These are phyloP conservation scores for Yponomeuta cagnagella DNA, from an alignment of 2,888 invertebrate genomes.

Conservation along the genomic window DNA sequence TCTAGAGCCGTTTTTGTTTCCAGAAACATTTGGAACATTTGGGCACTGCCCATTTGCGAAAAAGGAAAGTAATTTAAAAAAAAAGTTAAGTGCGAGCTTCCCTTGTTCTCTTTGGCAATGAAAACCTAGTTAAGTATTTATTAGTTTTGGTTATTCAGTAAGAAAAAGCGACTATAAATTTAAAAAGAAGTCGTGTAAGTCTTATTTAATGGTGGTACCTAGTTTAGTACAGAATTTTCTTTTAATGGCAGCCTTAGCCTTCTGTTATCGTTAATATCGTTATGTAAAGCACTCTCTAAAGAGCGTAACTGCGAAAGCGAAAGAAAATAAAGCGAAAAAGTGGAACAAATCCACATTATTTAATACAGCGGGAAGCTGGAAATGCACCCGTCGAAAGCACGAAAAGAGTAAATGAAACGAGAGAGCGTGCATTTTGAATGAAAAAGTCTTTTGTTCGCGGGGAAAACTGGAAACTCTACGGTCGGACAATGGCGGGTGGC, in stretches of 20 bases:
- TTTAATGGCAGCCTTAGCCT: not conserved
- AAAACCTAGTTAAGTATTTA: too few relatives aligned
- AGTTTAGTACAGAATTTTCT: too few relatives aligned
- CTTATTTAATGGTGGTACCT: too few relatives aligned
- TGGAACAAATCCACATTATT: conserved; percentile 65
- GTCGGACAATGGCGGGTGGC: conserved; percentile 65
- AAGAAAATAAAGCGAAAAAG: conserved; percentile 44
- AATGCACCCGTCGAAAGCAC: conserved; percentile 67
- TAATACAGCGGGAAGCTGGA: conserved; percentile 66
- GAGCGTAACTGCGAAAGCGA: conserved; percentile 29
- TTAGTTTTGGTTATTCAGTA: too few relatives aligned
- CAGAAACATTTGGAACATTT: not conserved
- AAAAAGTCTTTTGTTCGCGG: conserved; percentile 71
- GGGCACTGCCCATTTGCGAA: not conserved
- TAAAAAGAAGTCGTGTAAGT: too few relatives aligned
- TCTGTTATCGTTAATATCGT: conserved; percentile 24
- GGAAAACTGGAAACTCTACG: conserved; percentile 52
- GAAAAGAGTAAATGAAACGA: conserved; percentile 74
- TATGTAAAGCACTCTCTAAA: conserved; percentile 27
- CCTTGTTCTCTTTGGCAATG: too few relatives aligned
- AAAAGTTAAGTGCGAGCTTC: too few relatives aligned
- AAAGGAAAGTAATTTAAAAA: too few relatives aligned
- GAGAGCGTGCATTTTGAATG: conserved; percentile 69
- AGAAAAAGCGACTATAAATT: too few relatives aligned
- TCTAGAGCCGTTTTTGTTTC: conserved; percentile 26